Percentiles rank a stretch among this genome's conserved stretches.
Evolutionary conservation across 2,113 vertebrate genomes (phyloP).

Genomic region (Plecotus auritus): DNA sequence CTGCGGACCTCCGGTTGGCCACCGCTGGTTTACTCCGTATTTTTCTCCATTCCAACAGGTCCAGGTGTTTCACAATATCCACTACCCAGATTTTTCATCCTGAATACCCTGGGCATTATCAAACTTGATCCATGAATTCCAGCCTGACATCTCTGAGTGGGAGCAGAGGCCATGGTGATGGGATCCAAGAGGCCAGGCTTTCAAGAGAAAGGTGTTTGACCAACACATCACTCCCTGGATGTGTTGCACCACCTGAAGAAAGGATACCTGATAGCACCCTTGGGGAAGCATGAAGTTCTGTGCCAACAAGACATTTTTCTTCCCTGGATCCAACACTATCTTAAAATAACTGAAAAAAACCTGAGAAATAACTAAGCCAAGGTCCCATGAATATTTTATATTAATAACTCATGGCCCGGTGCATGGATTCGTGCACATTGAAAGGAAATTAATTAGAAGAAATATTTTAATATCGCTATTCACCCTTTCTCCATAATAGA

Average conservation of each 20-base stretch:
- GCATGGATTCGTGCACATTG: no score
- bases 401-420: no score
- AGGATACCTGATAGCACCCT: not conserved
- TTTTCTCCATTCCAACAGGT: not conserved
- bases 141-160: not conserved
- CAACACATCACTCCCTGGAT: no score
- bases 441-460: no score
- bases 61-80: not conserved
- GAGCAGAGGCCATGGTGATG: not conserved
- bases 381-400: not conserved
- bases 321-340: not conserved
- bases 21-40: not conserved
- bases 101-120: not conserved
- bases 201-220: not conserved
- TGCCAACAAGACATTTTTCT: not conserved
- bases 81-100: not conserved
- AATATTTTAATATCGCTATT: no score
- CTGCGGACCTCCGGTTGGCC: no score
- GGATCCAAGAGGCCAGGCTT: not conserved
- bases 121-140: not conserved
- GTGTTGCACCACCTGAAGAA: no score
- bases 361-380: not conserved
- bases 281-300: not conserved
- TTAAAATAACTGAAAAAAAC: not conserved
- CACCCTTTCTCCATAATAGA: no score